Conservation (phyloP, 2,113 vertebrate genomes). For the Apteryx owenii region DNA sequence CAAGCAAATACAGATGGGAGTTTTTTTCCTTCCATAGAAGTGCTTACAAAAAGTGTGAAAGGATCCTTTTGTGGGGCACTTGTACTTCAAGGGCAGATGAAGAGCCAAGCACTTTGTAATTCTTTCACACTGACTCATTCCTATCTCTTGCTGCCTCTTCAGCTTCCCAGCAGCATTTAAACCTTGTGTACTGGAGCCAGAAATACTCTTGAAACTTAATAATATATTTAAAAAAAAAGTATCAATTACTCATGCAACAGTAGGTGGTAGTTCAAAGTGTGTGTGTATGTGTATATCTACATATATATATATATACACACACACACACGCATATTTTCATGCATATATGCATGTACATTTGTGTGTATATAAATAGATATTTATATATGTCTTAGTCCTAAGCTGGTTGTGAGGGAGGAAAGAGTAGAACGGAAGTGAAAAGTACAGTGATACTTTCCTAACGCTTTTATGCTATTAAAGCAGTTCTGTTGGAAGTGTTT, state of each 20-base stretch:
- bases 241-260: not conserved
- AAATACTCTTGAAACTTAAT: not conserved
- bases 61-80: not conserved
- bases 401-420: not conserved
- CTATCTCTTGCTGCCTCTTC: not conserved
- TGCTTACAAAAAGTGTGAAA: not conserved
- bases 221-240: not conserved
- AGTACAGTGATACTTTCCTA: not conserved
- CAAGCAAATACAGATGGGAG: not conserved
- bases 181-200: not conserved
- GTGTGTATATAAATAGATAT: not conserved
- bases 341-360: too few relatives aligned
- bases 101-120: not conserved
- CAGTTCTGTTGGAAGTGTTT: not conserved
- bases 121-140: not conserved
- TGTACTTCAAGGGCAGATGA: conserved; percentile 4
- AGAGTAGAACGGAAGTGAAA: not conserved
- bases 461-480: not conserved
- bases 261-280: not conserved
- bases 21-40: not conserved
- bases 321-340: not conserved
- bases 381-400: not conserved
- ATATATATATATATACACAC: not conserved
- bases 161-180: not conserved
- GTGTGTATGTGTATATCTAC: not conserved